Evolutionary conservation across 2,797 vertebrate genomes (phyloP).

Genomic region (Helostoma temminkii): DNA sequence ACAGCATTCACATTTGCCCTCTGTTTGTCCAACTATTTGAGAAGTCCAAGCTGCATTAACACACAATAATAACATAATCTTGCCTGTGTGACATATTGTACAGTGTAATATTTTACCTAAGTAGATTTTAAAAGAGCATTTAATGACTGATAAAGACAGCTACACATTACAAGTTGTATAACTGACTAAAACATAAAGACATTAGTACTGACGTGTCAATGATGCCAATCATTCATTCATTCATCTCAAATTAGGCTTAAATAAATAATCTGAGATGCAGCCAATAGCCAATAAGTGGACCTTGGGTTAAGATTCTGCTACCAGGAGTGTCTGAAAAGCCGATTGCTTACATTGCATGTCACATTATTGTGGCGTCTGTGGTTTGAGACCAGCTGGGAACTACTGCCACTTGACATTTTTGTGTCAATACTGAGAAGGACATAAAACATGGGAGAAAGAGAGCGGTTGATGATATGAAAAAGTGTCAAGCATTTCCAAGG

Average conservation of each 20-base stretch:
- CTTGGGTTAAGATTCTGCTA: background rate
- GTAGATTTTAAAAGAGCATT: conserved; percentile 8
- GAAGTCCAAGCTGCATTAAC: conserved; percentile 26
- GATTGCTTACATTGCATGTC: too few species aligned
- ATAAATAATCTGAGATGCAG: conserved; percentile 4
- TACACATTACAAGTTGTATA: background rate
- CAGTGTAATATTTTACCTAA: background rate
- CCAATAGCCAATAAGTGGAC: background rate
- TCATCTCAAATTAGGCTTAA: too few species aligned
- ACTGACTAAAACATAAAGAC: background rate
- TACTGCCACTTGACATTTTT: too few species aligned
- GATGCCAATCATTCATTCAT: background rate
- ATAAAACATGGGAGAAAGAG: background rate
- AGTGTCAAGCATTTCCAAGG: too few species aligned
- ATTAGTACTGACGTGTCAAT: background rate
- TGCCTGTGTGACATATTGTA: conserved; percentile 12
- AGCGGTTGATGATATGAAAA: too few species aligned
- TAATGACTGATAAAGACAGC: conserved; percentile 2
- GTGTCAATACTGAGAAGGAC: too few species aligned
- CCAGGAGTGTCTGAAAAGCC: too few species aligned
- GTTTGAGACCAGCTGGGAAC: too few species aligned
- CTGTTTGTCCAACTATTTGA: conserved; percentile 40
- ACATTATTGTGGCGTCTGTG: too few species aligned
- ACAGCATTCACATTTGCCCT: conserved; percentile 28
- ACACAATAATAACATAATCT: conserved; percentile 32